Evolutionary conservation across 2,888 invertebrate genomes (phyloP), one percentile per base, ranked within the genome.

Genomic region (Lamellibrachia columna): DNA sequence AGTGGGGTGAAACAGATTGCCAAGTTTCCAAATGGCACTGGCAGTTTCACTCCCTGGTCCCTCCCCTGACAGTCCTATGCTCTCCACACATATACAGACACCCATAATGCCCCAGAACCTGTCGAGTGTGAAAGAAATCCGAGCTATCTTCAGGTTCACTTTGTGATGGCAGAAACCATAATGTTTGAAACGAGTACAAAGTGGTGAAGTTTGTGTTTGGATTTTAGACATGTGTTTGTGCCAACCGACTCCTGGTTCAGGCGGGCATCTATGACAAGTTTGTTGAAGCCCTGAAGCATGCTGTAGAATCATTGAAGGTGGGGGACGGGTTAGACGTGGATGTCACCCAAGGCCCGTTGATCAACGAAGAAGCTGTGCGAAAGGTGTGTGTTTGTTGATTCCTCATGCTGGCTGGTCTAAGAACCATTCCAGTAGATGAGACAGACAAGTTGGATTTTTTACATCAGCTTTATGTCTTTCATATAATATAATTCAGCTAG

Each of bases 331-430:
- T 97, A 15, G 97, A 97, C 90, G 96, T 97, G 7, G 98, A 97
- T 93, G 97, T 98, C 0, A 98, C 98, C 92, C 97, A 98, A 95
- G 99, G 99, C 0, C 99, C 99, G 0, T 97, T 99, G 8, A 98
- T 99, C 91, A 99, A 99, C 96, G 96, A 97, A 93, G 97, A 97
- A 95, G 99, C 99, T 96, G 97, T 98, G 40, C 97, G 98, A 55
- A 99, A 98, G 97, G 98, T 97, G 94, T 93, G 94, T 91, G 22
- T 52, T 92, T n/a, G 15, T 75, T 6, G 6, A n/a, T 40, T 40
- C 40, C 40, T 40, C 40, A 40, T 40, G 40, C 40, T 40, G 22
- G 1, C n/a, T 75, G 75, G 75, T 75, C 3, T 75, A 15, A 11
- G 75, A 40, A 40, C n/a, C 6, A 75, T 6, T 15, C 15, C 75